Evolutionary conservation across 2,113 vertebrate genomes (phyloP).

Genomic region (Recurvirostra avosetta): DNA sequence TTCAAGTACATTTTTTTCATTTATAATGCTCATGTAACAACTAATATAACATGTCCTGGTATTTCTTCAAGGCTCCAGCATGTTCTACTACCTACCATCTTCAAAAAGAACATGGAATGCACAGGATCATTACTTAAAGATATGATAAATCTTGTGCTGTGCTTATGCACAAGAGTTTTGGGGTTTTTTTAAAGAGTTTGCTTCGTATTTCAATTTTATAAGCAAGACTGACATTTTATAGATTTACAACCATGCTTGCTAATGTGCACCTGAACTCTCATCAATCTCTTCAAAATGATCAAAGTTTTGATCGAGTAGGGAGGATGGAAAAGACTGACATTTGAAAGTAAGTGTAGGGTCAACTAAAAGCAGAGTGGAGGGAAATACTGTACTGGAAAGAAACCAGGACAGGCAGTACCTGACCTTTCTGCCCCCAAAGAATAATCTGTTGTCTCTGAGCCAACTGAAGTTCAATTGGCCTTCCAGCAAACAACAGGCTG

Average conservation of each 20-base stretch:
- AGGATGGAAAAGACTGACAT: not conserved
- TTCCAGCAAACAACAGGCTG: not conserved
- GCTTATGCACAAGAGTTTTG: not conserved
- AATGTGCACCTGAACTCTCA: not conserved
- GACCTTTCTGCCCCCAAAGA: not conserved
- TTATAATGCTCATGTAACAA: not conserved
- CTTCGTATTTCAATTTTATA: not conserved
- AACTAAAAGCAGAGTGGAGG: not conserved
- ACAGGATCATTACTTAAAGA: not conserved
- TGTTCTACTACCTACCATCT: not conserved
- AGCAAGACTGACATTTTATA: not conserved
- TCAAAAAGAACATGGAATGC: not conserved
- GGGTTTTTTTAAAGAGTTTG: not conserved
- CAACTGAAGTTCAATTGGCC: not conserved
- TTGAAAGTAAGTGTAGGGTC: slow-evolving; percentile 19
- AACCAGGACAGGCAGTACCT: slow-evolving; percentile 21
- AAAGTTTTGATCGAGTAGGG: not conserved
- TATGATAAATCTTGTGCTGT: not conserved
- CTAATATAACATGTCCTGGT: not conserved
- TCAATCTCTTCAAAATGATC: slow-evolving; percentile 5
- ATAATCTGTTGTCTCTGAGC: not conserved
- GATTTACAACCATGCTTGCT: not conserved
- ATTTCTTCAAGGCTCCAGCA: not conserved
- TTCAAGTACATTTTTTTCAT: not conserved
- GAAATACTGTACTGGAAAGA: slow-evolving; percentile 32